phyloP scores from a whole-genome alignment of 1,140 invertebrate species.

The Calephelis nemesis region DNA sequence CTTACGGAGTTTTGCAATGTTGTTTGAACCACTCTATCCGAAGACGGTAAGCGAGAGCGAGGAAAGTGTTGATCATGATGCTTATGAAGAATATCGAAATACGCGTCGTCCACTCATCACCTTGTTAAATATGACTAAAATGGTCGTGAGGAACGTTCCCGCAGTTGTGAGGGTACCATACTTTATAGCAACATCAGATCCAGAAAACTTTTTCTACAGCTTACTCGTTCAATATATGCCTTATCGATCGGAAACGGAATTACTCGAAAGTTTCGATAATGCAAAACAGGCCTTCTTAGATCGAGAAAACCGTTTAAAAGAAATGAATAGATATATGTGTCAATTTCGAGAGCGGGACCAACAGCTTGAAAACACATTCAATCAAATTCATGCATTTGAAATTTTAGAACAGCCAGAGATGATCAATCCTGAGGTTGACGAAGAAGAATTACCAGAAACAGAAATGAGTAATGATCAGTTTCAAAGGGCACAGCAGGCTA shows the following conservation, averaged over 20 bases:
- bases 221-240: constrained; percentile 53
- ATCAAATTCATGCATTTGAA: constrained; percentile 47
- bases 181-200: constrained; percentile 47
- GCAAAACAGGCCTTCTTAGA: constrained; percentile 49
- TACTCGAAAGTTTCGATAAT: constrained; percentile 41
- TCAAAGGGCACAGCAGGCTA: constrained; percentile 20
- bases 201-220: constrained; percentile 51
- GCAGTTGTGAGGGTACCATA: constrained; percentile 51
- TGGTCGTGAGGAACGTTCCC: constrained; percentile 36
- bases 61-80: constrained; percentile 35
- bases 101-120: constrained; percentile 34
- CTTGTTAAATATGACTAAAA: constrained; percentile 33
- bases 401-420: constrained; percentile 41
- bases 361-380: constrained; percentile 50
- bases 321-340: constrained; percentile 43
- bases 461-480: constrained; percentile 33
- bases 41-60: constrained; percentile 36
- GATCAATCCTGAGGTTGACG: constrained; percentile 31
- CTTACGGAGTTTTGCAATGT: constrained; percentile 52
- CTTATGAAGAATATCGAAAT: constrained; percentile 27
- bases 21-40: constrained; percentile 45
- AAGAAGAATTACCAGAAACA: constrained; percentile 26
- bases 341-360: constrained; percentile 38
- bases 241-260: constrained; percentile 45
- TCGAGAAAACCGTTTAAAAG: constrained; percentile 36